Evolutionary conservation across 2,888 invertebrate genomes (phyloP), one percentile per base, ranked within the genome.

Genomic region (Rotaria socialis): DNA sequence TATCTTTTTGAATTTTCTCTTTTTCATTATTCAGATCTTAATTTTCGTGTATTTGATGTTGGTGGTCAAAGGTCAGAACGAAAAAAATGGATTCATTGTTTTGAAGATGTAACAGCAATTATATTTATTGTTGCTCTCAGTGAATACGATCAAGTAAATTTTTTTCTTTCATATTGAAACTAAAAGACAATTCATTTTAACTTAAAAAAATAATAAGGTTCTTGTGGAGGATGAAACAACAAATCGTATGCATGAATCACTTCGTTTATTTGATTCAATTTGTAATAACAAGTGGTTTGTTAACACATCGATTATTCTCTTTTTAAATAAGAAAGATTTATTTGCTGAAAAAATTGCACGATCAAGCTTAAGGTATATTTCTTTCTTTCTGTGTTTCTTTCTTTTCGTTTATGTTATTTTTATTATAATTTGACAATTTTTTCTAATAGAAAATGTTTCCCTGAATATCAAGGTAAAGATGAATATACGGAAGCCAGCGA

Each of bases 211-310:
- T 2, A 35, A 2, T 35, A 35, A 85, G 86, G 86, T 86, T 27
- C 56, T 87, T 55, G 86, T 87, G 24, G 87, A 87, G 85, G 87
- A 87, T 60, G 87, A 87, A 80, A 86, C 88, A 74, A 88, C 88
- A 35, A 91, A 99, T 93, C 97, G 98, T 92, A 99, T 99, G 99
- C 98, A 99, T 93, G 99, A 99, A 93, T 97, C 97, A 92, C 93
- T 99, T 92, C 98, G 98, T 93, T 93, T 99, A 90, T 99, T 99
- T 92, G 99, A 99, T 93, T 98, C 98, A 88, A 99, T 99, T 93
- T 99, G 99, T 93, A 99, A 99, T 94, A 99, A 99, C 93, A 99
- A 99, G 93, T 99, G 99, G 99, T 99, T 99, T 93, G 96, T 97
- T 86, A 98, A 99, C 92, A 99, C 98, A 90, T 97, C 98, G 91